These are phyloP conservation scores for Eumacrocentrus americanus DNA, from an alignment of 2,888 invertebrate genomes.

Conservation along the genomic window DNA sequence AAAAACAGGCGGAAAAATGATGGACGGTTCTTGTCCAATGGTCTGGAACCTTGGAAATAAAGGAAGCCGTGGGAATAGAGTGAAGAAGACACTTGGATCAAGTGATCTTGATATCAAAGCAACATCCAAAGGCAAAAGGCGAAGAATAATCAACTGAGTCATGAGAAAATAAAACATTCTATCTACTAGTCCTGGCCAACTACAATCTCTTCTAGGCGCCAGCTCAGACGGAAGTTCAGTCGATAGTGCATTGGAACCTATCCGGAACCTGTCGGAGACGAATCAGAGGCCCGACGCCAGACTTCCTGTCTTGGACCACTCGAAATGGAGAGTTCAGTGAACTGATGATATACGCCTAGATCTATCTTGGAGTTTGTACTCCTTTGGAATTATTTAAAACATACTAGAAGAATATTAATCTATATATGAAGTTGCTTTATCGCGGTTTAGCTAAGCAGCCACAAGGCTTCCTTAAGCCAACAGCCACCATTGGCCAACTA, in stretches of 20 bases:
- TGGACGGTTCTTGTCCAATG: conserved; percentile 46
- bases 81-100: conserved; percentile 25
- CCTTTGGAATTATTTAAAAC: too few species aligned
- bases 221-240: conserved; percentile 34
- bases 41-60: conserved; percentile 42
- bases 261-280: conserved; percentile 5
- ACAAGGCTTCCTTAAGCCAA: conserved; percentile 53
- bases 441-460: conserved; percentile 52
- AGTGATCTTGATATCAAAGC: too few species aligned
- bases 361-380: too few species aligned
- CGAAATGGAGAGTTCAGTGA: neutral
- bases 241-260: conserved; percentile 14
- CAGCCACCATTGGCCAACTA: too few species aligned
- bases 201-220: conserved; percentile 38
- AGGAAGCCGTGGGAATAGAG: conserved; percentile 51
- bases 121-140: too few species aligned
- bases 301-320: conserved; percentile 17
- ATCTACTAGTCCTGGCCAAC: neutral
- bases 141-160: too few species aligned
- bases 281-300: conserved; percentile 14
- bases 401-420: neutral
- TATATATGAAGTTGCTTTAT: conserved; percentile 37
- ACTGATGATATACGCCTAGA: neutral
- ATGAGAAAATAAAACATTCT: conserved; percentile 3
- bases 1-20: conserved; percentile 27